Conservation (phyloP, 2,797 vertebrate genomes). For the Amazona finschi region DNA sequence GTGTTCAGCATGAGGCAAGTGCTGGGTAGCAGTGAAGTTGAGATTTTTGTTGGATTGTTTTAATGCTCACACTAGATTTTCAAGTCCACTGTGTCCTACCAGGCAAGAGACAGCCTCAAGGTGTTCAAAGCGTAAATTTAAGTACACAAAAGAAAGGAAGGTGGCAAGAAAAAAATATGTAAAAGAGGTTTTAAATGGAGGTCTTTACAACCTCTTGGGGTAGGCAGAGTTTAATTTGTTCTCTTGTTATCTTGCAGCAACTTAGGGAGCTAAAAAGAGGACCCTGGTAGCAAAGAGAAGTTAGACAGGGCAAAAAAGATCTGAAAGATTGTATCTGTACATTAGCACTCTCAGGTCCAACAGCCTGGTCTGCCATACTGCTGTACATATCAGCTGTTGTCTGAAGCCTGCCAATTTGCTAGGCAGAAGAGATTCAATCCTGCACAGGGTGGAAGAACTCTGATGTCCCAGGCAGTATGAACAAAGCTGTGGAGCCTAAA, state of each 20-base stretch:
- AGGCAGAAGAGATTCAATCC: neutral
- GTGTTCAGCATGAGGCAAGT: neutral
- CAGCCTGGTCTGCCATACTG: neutral
- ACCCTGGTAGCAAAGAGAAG: neutral
- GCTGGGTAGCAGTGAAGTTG: neutral
- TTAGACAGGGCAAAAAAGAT: neutral
- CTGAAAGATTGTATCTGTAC: neutral
- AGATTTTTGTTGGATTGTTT: neutral
- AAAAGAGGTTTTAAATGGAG: neutral
- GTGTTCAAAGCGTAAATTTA: neutral
- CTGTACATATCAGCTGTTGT: neutral
- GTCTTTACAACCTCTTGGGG: neutral
- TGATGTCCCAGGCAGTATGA: neutral
- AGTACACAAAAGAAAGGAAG: neutral
- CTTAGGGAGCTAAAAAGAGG: neutral
- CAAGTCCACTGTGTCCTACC: neutral
- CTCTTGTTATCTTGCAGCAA: neutral
- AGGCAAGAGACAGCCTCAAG: neutral
- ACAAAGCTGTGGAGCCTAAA: neutral
- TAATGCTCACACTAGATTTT: neutral
- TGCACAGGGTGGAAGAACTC: accelerated
- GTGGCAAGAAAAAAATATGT: neutral
- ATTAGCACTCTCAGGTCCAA: neutral
- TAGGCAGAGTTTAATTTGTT: neutral
- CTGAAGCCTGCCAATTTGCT: neutral